phyloP scores from a whole-genome alignment of 2,797 vertebrate genomes.

The Rhinatrema bivittatum region DNA sequence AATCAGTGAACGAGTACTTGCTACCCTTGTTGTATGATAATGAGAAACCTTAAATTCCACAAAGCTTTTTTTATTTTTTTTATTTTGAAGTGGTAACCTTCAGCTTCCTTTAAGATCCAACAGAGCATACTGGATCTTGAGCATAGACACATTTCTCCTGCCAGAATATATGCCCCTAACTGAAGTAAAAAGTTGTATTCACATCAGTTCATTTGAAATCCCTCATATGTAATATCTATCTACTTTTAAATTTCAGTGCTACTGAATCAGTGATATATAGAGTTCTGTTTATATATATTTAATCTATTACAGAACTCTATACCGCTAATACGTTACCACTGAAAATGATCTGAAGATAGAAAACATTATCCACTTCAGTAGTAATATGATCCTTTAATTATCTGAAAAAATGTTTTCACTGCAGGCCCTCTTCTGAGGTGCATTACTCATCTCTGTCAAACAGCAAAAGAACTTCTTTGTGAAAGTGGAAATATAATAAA shows the following conservation, averaged over 20 bases:
- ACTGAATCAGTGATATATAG: too few species aligned
- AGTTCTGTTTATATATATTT: too few species aligned
- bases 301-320: background rate
- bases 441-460: too few species aligned
- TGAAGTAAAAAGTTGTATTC: background rate
- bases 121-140: background rate
- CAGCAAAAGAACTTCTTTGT: too few species aligned
- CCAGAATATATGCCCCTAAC: background rate
- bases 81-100: slow-evolving; percentile 18
- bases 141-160: background rate
- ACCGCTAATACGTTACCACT: background rate
- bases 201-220: background rate
- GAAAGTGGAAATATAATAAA: too few species aligned
- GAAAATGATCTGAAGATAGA: too few species aligned
- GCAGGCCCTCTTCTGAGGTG: background rate
- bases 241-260: too few species aligned
- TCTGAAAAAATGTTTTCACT: background rate
- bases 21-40: slow-evolving; percentile 23
- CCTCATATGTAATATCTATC: background rate
- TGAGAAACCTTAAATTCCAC: slow-evolving; percentile 19
- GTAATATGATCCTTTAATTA: background rate
- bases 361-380: background rate
- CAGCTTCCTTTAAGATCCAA: slow-evolving; percentile 7
- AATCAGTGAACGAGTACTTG: slow-evolving; percentile 30
- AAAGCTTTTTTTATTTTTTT: slow-evolving; percentile 17